Evolutionary conservation across 2,797 vertebrate species (phyloP).

Genomic region (Geotrypetes seraphini): DNA sequence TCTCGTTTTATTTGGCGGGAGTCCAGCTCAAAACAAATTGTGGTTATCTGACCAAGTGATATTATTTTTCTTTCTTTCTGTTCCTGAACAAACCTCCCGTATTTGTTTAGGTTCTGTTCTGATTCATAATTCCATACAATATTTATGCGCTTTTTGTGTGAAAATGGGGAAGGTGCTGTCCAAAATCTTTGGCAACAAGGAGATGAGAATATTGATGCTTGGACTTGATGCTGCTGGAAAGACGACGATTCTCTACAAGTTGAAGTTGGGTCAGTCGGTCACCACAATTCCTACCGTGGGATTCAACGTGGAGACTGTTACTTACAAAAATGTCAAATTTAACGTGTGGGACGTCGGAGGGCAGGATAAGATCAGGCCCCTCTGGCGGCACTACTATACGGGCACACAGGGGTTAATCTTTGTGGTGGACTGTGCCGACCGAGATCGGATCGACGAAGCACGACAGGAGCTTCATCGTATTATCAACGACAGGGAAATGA

Average conservation of each 20-base stretch:
- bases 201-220: slow-evolving; percentile 99
- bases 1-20: no score
- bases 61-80: no score
- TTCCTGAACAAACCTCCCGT: no score
- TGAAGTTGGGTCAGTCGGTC: slow-evolving; percentile 97
- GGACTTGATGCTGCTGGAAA: slow-evolving; percentile 96
- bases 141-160: not conserved
- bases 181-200: slow-evolving; percentile 98
- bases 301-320: slow-evolving; percentile 98
- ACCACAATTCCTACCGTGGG: slow-evolving; percentile 97
- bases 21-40: no score
- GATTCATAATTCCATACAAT: no score
- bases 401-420: slow-evolving; percentile 97
- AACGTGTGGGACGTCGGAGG: slow-evolving; percentile 98
- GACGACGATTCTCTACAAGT: slow-evolving; percentile 97
- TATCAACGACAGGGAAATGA: slow-evolving; percentile 97
- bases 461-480: slow-evolving; percentile 98
- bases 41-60: no score
- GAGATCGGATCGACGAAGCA: slow-evolving; percentile 95
- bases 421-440: slow-evolving; percentile 97
- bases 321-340: slow-evolving; percentile 98
- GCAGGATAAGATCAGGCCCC: slow-evolving; percentile 95
- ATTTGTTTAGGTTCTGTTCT: no score
- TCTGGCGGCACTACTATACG: slow-evolving; percentile 98
- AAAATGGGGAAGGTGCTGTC: slow-evolving; percentile 97